These are phyloP conservation scores for Drosophila kohkoa DNA, from an alignment of 1,140 invertebrate species.

Conservation along the genomic window DNA sequence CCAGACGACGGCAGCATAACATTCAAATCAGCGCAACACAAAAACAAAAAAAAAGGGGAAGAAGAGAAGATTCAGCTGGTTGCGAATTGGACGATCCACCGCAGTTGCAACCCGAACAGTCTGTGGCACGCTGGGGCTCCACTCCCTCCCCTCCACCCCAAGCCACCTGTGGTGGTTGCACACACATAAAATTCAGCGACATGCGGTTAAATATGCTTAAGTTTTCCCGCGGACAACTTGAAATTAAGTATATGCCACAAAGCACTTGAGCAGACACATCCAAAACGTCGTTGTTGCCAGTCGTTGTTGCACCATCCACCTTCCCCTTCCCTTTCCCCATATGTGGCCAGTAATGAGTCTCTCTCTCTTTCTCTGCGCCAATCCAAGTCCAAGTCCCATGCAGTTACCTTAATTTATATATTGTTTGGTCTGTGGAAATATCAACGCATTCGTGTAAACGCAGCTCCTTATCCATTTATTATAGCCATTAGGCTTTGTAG, in stretches of 20 bases:
- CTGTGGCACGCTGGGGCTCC: constrained; percentile 15
- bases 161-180: constrained; percentile 27
- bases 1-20: constrained; percentile 38
- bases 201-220: constrained; percentile 82
- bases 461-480: constrained; percentile 78
- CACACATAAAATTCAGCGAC: constrained; percentile 66
- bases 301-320: constrained; percentile 10
- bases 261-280: constrained; percentile 29
- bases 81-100: constrained; percentile 18
- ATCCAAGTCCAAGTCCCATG: constrained; percentile 32
- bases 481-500: constrained; percentile 76
- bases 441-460: constrained; percentile 80
- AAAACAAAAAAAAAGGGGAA: too few species aligned
- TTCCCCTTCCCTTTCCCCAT: not conserved
- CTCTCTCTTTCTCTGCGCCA: not conserved
- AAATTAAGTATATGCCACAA: constrained; percentile 77
- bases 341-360: constrained; percentile 28
- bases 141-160: too few species aligned
- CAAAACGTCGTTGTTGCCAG: constrained; percentile 26
- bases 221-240: constrained; percentile 78
- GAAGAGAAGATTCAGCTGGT: not conserved
- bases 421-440: constrained; percentile 78
- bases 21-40: constrained; percentile 60
- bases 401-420: constrained; percentile 78
- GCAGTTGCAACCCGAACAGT: constrained; percentile 25